Evolutionary conservation across 2,797 vertebrate species (phyloP).

Genomic region (Choloepus didactylus): DNA sequence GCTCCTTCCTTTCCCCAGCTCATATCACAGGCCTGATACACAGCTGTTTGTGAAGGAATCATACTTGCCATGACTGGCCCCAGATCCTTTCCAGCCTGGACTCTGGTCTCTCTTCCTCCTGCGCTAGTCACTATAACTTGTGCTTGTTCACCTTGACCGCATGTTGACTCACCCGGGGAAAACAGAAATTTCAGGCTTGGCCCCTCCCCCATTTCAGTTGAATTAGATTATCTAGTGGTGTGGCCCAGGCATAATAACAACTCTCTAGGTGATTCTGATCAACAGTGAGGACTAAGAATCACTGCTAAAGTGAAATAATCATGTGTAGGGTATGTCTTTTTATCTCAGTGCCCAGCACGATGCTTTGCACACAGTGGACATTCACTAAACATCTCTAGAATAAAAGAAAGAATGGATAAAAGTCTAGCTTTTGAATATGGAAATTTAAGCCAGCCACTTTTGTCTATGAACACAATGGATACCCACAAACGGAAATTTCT

Average conservation of each 20-base stretch:
- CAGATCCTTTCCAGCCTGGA: neutral
- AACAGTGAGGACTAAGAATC: neutral
- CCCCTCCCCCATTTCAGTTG: neutral
- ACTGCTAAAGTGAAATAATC: neutral
- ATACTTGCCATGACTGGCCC: accelerated
- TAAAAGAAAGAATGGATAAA: neutral
- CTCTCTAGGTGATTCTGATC: neutral
- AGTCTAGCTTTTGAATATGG: neutral
- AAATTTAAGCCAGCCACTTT: neutral
- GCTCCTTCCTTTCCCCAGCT: neutral
- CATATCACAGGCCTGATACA: neutral
- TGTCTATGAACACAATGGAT: neutral
- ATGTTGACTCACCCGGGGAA: neutral
- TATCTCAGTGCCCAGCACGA: neutral
- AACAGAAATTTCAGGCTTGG: neutral
- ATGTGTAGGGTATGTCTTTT: neutral
- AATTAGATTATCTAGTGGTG: neutral
- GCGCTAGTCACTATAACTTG: neutral
- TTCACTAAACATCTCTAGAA: constrained; percentile 38
- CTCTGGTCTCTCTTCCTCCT: neutral
- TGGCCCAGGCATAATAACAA: too few relatives aligned
- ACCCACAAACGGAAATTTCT: neutral
- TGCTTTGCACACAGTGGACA: neutral
- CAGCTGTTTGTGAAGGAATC: neutral
- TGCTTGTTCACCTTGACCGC: neutral